Conservation (phyloP, 2,888 invertebrate genomes). For the Choreutis nemorana region DNA sequence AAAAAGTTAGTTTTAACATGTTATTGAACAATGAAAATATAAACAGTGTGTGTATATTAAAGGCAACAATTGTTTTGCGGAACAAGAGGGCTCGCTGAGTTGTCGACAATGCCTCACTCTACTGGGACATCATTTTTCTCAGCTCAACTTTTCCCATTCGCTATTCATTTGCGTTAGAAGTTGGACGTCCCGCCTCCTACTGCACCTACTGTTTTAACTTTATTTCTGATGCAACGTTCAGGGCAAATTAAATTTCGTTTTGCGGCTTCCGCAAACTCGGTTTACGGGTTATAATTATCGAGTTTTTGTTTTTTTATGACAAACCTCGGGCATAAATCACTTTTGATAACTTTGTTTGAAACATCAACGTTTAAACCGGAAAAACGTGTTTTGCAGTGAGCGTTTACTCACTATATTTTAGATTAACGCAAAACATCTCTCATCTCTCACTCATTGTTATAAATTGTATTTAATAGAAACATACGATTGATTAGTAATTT, state of each 20-base stretch:
- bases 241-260: conserved; percentile 67
- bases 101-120: conserved; percentile 35
- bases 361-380: conserved; percentile 8
- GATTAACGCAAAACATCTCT: not conserved
- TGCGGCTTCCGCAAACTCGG: conserved; percentile 61
- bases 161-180: conserved; percentile 67
- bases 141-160: conserved; percentile 62
- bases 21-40: conserved; percentile 1
- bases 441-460: conserved; percentile 14
- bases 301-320: conserved; percentile 32
- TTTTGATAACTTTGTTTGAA: conserved; percentile 32
- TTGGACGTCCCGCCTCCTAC: conserved; percentile 52
- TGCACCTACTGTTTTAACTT: conserved; percentile 66
- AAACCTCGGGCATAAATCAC: conserved; percentile 10
- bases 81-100: conserved; percentile 30
- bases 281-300: conserved; percentile 57
- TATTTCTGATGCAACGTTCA: conserved; percentile 67
- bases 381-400: no score
- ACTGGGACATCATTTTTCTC: conserved; percentile 63
- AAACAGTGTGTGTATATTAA: conserved; percentile 19
- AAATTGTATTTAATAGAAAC: conserved; percentile 1
- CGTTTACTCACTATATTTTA: no score
- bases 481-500: no score
- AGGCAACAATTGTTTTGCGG: conserved; percentile 50
- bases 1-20: no score